A percentile compares a stretch with the other conserved stretches of the same genome.
phyloP scores from a whole-genome alignment of 1,140 invertebrate genomes.

The Euura saliciscinereae region DNA sequence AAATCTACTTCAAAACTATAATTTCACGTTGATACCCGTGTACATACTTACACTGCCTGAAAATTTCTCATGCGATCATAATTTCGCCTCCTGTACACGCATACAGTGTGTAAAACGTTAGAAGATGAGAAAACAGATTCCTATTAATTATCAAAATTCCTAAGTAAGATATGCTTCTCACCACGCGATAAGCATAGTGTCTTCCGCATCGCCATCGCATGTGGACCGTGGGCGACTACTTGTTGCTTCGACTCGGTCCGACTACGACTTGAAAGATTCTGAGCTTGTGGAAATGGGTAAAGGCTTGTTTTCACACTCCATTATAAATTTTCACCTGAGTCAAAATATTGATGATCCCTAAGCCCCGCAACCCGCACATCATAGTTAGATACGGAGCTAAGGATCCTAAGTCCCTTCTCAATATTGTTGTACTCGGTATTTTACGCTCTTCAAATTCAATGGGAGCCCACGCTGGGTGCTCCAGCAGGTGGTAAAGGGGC shows the following conservation, averaged over 20 bases:
- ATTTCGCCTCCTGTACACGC: too few species aligned
- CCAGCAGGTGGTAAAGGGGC: background rate
- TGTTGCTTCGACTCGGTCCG: background rate
- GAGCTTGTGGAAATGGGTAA: too few species aligned
- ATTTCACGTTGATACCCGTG: too few species aligned
- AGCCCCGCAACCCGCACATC: background rate
- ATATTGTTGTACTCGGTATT: background rate
- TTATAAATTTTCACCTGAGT: background rate
- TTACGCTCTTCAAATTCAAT: background rate
- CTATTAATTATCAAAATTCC: too few species aligned
- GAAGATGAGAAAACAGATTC: too few species aligned
- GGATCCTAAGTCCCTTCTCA: background rate
- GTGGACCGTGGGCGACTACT: background rate
- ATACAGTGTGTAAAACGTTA: too few species aligned
- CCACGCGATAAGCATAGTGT: too few species aligned
- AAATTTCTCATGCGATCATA: too few species aligned
- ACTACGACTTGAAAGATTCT: background rate
- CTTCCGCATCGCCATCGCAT: background rate
- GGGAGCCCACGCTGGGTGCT: background rate
- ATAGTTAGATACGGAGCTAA: too few species aligned
- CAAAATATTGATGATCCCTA: background rate
- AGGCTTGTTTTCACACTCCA: too few species aligned
- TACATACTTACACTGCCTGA: too few species aligned
- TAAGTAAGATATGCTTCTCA: too few species aligned
- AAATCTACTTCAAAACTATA: background rate